These are phyloP conservation scores for Pogona vitticeps DNA, from an alignment of 2,113 vertebrate genomes.

Conservation along the genomic window DNA sequence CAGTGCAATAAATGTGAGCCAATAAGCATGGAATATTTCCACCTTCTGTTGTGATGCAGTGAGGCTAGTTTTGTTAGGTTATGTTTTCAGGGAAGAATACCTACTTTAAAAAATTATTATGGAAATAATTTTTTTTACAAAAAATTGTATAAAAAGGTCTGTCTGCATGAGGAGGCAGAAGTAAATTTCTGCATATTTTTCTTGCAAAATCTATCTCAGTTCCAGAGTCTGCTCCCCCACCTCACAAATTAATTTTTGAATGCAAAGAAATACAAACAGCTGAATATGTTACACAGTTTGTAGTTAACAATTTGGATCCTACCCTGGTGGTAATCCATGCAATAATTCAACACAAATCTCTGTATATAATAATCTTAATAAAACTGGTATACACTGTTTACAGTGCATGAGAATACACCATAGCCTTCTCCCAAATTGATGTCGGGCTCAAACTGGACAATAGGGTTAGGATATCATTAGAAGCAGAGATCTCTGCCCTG, in stretches of 20 bases:
- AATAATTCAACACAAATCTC: background rate
- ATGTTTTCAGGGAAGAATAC: background rate
- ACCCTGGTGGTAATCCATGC: background rate
- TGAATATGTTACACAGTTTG: background rate
- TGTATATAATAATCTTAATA: background rate
- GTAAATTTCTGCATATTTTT: background rate
- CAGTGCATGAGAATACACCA: too few species aligned
- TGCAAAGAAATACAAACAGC: background rate
- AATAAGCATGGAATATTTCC: background rate
- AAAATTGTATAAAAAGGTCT: background rate
- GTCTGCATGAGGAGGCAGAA: background rate
- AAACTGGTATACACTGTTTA: too few species aligned
- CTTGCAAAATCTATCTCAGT: background rate
- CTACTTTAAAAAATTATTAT: background rate
- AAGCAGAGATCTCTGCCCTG: too few species aligned
- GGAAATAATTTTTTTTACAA: background rate
- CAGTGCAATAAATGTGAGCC: background rate
- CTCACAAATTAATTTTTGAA: background rate
- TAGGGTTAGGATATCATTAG: too few species aligned
- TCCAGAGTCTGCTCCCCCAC: background rate
- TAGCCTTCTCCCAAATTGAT: too few species aligned
- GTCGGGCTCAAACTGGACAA: too few species aligned
- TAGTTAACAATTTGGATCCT: conserved; percentile 8
- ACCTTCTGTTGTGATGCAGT: background rate
- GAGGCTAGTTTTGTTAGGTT: background rate